phyloP scores from a whole-genome alignment of 1,140 invertebrate genomes.

The Pteromalus puparum region DNA sequence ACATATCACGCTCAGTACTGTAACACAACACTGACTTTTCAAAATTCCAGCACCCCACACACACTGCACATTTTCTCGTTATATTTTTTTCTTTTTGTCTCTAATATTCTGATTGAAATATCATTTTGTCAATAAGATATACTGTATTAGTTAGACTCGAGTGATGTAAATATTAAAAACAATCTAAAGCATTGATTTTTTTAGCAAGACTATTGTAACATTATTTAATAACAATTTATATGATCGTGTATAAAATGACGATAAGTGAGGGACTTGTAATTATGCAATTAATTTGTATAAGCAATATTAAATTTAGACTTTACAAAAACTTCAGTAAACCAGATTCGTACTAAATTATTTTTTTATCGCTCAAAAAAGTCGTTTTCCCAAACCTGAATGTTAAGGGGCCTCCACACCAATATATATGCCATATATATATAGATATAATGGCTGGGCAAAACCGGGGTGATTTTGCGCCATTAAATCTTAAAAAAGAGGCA shows the following conservation, averaged over 20 bases:
- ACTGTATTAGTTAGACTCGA: neutral
- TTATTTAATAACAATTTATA: neutral
- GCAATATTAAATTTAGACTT: neutral
- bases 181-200: neutral
- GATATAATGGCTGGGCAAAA: too few species aligned
- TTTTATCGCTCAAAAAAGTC: neutral
- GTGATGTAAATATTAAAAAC: neutral
- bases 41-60: slow-evolving; percentile 51
- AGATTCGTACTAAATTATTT: neutral
- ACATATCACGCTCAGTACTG: slow-evolving; percentile 83
- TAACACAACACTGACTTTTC: slow-evolving; percentile 68
- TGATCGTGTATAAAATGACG: neutral
- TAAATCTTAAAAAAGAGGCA: too few species aligned
- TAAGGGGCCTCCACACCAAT: too few species aligned
- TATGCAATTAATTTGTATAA: neutral
- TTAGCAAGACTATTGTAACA: neutral
- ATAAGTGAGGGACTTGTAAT: neutral
- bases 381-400: neutral
- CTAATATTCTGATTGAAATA: neutral
- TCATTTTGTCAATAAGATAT: neutral
- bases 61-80: slow-evolving; percentile 36
- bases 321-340: neutral
- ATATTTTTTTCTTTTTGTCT: slow-evolving; percentile 6
- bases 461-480: too few species aligned
- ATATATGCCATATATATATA: too few species aligned